These are phyloP conservation scores for Drosophila serrata DNA, from an alignment of 1,140 invertebrate species.

Conservation along the genomic window DNA sequence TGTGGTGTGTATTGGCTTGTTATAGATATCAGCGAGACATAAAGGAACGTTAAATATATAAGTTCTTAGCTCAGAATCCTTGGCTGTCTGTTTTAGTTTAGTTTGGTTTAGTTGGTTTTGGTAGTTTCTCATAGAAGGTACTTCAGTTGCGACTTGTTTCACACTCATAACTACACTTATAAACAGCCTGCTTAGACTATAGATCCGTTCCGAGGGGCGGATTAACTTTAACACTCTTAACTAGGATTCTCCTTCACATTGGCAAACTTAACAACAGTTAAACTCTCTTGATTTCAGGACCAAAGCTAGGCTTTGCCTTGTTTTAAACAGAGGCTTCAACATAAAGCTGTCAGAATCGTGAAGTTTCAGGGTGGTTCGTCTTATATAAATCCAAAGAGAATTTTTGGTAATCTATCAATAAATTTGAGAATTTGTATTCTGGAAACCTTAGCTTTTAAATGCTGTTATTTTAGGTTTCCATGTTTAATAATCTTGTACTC, in stretches of 20 bases:
- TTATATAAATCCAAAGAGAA: neutral
- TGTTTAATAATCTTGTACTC: neutral
- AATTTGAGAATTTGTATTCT: no score
- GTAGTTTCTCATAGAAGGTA: constrained; percentile 66
- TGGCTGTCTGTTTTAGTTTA: constrained; percentile 22
- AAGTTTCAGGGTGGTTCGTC: constrained; percentile 14
- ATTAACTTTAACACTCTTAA: constrained; percentile 66
- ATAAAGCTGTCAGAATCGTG: constrained; percentile 58
- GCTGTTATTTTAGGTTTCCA: neutral
- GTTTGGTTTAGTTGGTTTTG: constrained; percentile 32
- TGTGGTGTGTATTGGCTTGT: constrained; percentile 21
- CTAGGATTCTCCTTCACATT: constrained; percentile 37
- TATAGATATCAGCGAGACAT: constrained; percentile 29
- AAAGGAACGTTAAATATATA: constrained; percentile 55
- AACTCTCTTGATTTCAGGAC: constrained; percentile 22
- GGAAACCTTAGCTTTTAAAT: neutral
- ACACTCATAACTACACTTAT: constrained; percentile 33
- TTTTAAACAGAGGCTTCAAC: constrained; percentile 53
- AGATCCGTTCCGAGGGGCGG: constrained; percentile 25
- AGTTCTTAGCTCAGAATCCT: constrained; percentile 37
- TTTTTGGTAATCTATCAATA: neutral
- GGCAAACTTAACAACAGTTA: constrained; percentile 74
- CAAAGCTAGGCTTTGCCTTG: constrained; percentile 73
- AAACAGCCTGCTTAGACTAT: constrained; percentile 24
- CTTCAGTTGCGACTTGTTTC: constrained; percentile 76